Evolutionary conservation across 2,113 vertebrate genomes (phyloP).

Genomic region (Gambusia holbrooki): DNA sequence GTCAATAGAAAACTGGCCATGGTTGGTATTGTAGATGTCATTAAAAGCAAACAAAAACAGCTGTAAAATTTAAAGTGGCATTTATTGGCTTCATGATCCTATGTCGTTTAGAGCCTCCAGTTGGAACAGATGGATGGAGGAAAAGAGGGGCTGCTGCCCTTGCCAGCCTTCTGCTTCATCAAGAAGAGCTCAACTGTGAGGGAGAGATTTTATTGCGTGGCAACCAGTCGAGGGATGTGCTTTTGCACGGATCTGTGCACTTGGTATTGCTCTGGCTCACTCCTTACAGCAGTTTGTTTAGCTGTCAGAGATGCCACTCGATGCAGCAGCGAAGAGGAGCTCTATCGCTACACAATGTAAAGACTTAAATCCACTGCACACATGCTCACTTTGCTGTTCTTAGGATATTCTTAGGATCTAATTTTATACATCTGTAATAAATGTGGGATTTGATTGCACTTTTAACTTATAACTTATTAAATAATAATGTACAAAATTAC

Average conservation of each 20-base stretch:
- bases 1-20: neutral
- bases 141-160: conserved; percentile 30
- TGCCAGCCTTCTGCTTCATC: conserved; percentile 26
- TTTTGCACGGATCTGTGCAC: conserved; percentile 54
- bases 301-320: conserved; percentile 59
- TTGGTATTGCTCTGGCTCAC: conserved; percentile 24
- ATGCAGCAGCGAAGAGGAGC: conserved; percentile 9
- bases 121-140: conserved; percentile 55
- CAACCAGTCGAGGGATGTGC: conserved; percentile 54
- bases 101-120: conserved; percentile 29
- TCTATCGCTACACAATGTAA: conserved; percentile 24
- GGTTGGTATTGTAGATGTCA: neutral
- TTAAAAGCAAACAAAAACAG: conserved; percentile 13
- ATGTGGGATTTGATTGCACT: neutral
- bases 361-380: conserved; percentile 18
- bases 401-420: neutral
- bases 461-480: neutral
- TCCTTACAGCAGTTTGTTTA: conserved; percentile 64
- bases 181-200: conserved; percentile 41
- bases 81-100: conserved; percentile 7
- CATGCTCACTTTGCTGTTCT: conserved; percentile 4
- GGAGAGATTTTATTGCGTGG: conserved; percentile 58
- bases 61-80: neutral
- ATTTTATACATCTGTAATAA: neutral
- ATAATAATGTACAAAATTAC: neutral